These are phyloP conservation scores for Colius striatus DNA, from an alignment of 2,113 vertebrate genomes.

Conservation along the genomic window DNA sequence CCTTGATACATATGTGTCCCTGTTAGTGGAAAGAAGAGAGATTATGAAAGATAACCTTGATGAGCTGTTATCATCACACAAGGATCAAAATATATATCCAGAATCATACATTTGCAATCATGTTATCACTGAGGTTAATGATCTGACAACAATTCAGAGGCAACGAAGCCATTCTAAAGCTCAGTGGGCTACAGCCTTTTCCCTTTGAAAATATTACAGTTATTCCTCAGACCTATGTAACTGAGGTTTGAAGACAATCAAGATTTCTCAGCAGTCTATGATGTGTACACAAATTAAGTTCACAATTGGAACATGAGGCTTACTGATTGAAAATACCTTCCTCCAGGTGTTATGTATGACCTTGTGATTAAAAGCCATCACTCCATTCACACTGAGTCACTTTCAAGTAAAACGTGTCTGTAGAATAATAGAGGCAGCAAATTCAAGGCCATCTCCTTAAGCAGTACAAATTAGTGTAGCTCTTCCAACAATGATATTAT, in stretches of 20 bases:
- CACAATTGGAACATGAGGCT: background rate
- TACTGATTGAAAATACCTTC: background rate
- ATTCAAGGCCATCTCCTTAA: background rate
- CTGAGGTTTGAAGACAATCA: background rate
- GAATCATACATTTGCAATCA: background rate
- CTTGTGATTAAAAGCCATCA: background rate
- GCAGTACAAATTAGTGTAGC: background rate
- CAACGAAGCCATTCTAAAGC: background rate
- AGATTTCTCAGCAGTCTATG: background rate
- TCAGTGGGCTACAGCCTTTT: background rate
- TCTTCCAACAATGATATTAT: background rate
- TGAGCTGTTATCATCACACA: background rate
- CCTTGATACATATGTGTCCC: background rate
- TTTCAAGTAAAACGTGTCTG: background rate
- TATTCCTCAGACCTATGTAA: background rate
- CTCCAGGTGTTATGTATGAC: background rate
- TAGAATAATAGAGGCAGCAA: background rate
- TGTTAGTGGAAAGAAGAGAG: background rate
- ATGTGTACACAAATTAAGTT: background rate
- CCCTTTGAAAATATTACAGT: background rate
- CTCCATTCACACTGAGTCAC: background rate
- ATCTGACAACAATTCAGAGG: background rate
- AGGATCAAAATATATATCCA: background rate
- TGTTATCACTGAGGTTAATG: background rate
- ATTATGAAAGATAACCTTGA: background rate